Evolutionary conservation across 2,113 vertebrate species (phyloP).

Genomic region (Phasianus colchicus): DNA sequence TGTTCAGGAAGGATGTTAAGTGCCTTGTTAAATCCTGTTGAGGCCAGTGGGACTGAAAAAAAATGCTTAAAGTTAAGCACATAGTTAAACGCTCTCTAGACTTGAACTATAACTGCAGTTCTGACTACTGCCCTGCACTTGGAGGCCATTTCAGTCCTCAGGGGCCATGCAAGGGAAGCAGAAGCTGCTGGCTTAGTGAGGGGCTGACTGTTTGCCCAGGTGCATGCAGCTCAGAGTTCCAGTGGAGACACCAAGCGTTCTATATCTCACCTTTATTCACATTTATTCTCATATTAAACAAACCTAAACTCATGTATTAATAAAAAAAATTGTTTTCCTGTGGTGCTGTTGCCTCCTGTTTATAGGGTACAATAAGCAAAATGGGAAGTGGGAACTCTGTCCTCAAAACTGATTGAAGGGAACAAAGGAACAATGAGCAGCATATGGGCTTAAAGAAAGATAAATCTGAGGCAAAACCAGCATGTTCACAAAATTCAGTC

Average conservation of each 20-base stretch:
- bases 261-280: neutral
- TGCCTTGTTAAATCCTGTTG: slow-evolving; percentile 14
- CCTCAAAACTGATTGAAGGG: neutral
- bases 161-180: neutral
- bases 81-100: neutral
- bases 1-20: neutral
- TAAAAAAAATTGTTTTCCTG: neutral
- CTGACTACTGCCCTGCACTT: neutral
- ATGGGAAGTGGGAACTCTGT: neutral
- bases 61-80: neutral
- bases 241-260: neutral
- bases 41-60: neutral
- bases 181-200: neutral
- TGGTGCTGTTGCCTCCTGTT: neutral
- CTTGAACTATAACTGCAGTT: neutral
- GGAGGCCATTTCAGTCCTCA: neutral
- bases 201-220: neutral
- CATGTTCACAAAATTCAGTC: neutral
- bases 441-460: neutral
- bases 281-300: neutral
- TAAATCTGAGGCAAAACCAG: neutral
- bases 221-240: neutral
- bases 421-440: neutral
- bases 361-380: neutral
- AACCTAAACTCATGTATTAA: neutral